Percentiles rank a stretch among this genome's conserved stretches.
These are phyloP conservation scores for Struthio camelus DNA, from an alignment of 2,113 vertebrate genomes.

Conservation along the genomic window DNA sequence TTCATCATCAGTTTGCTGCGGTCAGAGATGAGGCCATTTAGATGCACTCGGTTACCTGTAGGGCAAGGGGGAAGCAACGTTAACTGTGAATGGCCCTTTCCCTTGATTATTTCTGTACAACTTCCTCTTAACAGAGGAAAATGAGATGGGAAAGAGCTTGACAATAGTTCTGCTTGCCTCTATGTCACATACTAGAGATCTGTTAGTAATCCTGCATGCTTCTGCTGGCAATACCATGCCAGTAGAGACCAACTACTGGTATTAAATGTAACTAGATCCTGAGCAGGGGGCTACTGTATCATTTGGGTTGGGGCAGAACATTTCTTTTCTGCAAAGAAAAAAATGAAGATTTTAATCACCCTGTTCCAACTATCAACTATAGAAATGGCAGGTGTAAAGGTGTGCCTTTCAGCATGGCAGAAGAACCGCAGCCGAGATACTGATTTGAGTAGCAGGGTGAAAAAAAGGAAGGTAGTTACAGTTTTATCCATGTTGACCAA, in stretches of 20 bases:
- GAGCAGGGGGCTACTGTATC: background rate
- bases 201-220: background rate
- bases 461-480: background rate
- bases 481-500: background rate
- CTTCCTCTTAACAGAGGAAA: background rate
- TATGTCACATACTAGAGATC: background rate
- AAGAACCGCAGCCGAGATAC: background rate
- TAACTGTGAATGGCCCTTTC: background rate
- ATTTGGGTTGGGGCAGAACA: background rate
- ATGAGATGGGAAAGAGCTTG: background rate
- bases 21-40: constrained; percentile 11
- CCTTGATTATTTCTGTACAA: background rate
- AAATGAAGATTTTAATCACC: background rate
- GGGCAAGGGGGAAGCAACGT: background rate
- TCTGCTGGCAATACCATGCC: background rate
- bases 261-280: background rate
- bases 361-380: background rate
- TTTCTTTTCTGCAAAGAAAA: background rate
- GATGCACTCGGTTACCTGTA: constrained; percentile 54
- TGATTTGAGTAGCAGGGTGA: background rate
- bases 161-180: background rate
- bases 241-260: background rate
- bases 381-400: background rate
- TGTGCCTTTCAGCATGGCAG: background rate
- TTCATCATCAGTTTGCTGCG: constrained; percentile 66